Evolutionary conservation across 2,888 invertebrate species (phyloP), one percentile per base, ranked within the genome.

Genomic region (Dynastes tityus): DNA sequence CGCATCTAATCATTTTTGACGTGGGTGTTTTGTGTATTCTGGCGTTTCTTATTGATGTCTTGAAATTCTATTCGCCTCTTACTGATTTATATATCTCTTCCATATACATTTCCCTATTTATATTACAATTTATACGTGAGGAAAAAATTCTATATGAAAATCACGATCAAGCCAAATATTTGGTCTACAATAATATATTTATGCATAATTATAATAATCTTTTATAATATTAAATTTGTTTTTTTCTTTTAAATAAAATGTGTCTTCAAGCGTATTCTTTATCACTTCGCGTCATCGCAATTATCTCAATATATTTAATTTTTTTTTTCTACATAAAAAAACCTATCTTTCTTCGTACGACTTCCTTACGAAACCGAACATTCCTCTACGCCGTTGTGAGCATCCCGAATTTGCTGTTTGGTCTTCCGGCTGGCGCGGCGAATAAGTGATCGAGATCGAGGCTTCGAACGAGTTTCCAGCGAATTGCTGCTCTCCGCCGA

Each of bases 391-490:
- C 88, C 89, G 77, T 87, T 90, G 82, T 93, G 92, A 65, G 93
- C 92, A 84, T 94, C 94, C 82, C 94, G 90, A 83, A 94, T 93
- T 89, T 95, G 95, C 86, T 95, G 94, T 85, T 94, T 94, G 80
- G 94, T 92, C 89, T 95, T 95, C 83, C 94, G 92, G 85, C 95
- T 95, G 79, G 95, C 94, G 80, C 96, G 91, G 82, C 96, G 91
- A 83, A 96, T 96, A 80, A 96, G 91, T 80, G 95, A 95, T 74
- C 89, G 83, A 45, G 89, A 88, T 49, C 89, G 84, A 13, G 88
- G 89, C 80, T 89, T 89, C 68, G 85, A 82, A 76, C 86, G 82
- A 78, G 86, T 84, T 71, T 84, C 85, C 58, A 83, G 82, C n/a
- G 81, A 80, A 76, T 82, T 83, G 70, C 84, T 82, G 81, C 80